Conservation (phyloP, 2,797 vertebrate species). For the Myotis planiceps region DNA sequence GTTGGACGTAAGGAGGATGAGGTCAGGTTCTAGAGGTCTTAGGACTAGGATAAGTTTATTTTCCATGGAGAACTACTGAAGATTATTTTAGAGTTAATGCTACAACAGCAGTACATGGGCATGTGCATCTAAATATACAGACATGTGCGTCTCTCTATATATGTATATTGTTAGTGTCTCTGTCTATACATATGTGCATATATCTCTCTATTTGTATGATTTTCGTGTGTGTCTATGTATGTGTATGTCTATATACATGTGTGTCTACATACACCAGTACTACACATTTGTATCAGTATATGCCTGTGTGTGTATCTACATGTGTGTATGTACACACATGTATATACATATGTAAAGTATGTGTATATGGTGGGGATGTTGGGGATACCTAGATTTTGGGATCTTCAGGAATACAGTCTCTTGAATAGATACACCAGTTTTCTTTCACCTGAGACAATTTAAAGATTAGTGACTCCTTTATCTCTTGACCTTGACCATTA, state of each 20-base stretch:
- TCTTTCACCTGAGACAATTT: neutral
- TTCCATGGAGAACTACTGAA: neutral
- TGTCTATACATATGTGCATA: neutral
- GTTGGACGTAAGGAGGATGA: neutral
- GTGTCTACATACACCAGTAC: neutral
- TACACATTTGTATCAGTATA: neutral
- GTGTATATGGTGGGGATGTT: neutral
- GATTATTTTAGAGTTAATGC: neutral
- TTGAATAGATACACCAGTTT: neutral
- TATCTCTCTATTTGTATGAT: neutral
- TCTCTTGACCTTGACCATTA: neutral
- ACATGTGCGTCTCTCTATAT: neutral
- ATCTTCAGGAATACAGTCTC: neutral
- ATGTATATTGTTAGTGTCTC: neutral
- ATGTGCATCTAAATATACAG: rapidly evolving
- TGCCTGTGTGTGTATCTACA: neutral
- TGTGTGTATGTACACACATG: rapidly evolving
- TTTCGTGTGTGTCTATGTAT: neutral
- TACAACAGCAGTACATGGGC: neutral
- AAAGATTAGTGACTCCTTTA: neutral
- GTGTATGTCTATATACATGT: neutral
- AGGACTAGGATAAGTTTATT: neutral
- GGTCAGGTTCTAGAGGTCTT: neutral
- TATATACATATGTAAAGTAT: neutral
- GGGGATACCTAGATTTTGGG: neutral